A percentile compares a stretch with the other conserved stretches of the same genome.
Evolutionary conservation across 2,888 invertebrate genomes (phyloP).

Genomic region (Zaprionus lineosus): DNA sequence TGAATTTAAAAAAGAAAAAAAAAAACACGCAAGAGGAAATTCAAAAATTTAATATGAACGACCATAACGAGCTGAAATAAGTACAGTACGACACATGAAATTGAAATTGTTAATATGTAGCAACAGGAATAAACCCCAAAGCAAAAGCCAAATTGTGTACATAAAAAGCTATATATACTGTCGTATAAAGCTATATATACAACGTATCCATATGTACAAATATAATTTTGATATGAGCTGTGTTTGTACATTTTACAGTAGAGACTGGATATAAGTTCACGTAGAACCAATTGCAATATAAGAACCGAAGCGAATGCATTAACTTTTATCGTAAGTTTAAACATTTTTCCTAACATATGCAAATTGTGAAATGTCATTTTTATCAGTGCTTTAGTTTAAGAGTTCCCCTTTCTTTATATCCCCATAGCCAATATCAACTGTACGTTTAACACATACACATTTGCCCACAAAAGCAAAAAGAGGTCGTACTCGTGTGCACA

Average conservation of each 20-base stretch:
- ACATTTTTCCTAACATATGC: neutral
- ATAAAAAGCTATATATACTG: slow-evolving; percentile 18
- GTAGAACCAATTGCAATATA: neutral
- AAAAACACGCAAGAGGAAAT: slow-evolving; percentile 1
- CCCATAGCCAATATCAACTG: slow-evolving; percentile 61
- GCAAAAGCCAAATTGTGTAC: slow-evolving; percentile 36
- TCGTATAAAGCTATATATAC: slow-evolving; percentile 12
- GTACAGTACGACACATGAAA: slow-evolving; percentile 58
- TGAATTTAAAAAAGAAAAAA: neutral
- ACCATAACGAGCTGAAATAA: slow-evolving; percentile 11
- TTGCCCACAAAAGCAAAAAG: slow-evolving; percentile 49
- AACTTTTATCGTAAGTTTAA: neutral
- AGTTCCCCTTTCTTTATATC: slow-evolving; percentile 17
- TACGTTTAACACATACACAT: slow-evolving; percentile 42
- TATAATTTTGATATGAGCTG: slow-evolving; percentile 47
- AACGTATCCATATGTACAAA: slow-evolving; percentile 7
- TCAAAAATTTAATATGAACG: neutral
- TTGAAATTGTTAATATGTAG: slow-evolving; percentile 26
- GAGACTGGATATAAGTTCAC: slow-evolving; percentile 20
- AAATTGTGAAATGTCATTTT: neutral
- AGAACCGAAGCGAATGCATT: neutral
- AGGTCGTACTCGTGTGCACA: slow-evolving; percentile 78
- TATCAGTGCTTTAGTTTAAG: slow-evolving; percentile 8
- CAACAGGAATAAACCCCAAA: slow-evolving; percentile 23
- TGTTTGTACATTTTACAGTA: slow-evolving; percentile 42